A percentile compares a stretch with the other conserved stretches of the same genome.
phyloP scores from a whole-genome alignment of 2,888 invertebrate species.

The Lissocephala sabroskyi region DNA sequence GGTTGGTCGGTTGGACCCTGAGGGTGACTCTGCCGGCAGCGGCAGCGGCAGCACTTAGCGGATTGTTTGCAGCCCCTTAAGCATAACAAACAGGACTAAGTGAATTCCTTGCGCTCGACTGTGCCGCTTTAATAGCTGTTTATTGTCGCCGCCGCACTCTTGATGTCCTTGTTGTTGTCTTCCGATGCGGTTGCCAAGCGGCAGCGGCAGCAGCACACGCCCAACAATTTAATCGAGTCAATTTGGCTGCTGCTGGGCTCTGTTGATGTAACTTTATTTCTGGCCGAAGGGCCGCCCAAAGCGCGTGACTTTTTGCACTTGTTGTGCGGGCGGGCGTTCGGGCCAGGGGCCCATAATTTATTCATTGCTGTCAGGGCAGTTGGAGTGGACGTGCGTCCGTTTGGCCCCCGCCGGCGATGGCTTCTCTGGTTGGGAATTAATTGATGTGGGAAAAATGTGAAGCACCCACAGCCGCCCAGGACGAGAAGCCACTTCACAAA shows the following conservation, averaged over 20 bases:
- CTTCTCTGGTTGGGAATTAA: conserved; percentile 36
- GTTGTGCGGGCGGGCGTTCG: conserved; percentile 30
- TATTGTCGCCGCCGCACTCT: no score
- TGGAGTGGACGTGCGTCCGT: conserved; percentile 6
- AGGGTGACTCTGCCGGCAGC: conserved; percentile 1
- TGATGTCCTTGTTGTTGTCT: no score
- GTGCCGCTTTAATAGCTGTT: conserved; percentile 65
- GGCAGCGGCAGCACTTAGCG: conserved; percentile 67
- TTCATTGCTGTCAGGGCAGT: conserved; percentile 65
- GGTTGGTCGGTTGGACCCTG: background rate
- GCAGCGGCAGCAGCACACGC: no score
- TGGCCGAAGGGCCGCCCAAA: conserved; percentile 31
- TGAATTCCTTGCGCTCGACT: conserved; percentile 63
- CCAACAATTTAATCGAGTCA: conserved; percentile 66
- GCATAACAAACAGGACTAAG: conserved; percentile 72
- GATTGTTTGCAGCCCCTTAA: conserved; percentile 70
- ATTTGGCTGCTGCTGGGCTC: conserved; percentile 39
- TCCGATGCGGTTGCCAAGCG: conserved; percentile 18
- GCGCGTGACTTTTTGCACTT: conserved; percentile 71
- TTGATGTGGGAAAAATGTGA: conserved; percentile 63
- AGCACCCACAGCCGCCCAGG: conserved; percentile 35
- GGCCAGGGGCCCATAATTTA: conserved; percentile 52
- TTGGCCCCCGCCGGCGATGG: background rate
- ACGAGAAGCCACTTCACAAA: no score
- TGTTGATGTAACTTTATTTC: conserved; percentile 56